Conservation (phyloP, 2,797 vertebrate genomes). For the Helicolenus hilgendorfi region DNA sequence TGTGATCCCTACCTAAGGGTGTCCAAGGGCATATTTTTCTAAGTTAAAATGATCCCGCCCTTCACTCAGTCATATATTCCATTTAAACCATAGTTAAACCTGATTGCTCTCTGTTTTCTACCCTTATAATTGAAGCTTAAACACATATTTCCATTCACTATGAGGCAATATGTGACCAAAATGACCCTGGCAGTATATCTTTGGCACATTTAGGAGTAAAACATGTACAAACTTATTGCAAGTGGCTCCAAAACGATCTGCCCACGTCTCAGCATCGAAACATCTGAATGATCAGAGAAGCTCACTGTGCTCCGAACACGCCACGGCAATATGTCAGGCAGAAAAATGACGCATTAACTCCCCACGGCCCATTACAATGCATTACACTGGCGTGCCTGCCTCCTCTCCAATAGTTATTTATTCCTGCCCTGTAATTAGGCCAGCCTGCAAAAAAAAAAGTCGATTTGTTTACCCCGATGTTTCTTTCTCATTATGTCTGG, state of each 20-base stretch:
- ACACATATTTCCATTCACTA: neutral
- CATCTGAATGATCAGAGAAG: conserved; percentile 36
- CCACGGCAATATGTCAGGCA: conserved; percentile 64
- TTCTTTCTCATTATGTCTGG: conserved; percentile 87
- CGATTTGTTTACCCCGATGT: conserved; percentile 85
- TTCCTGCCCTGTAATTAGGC: conserved; percentile 86
- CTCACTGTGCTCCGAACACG: conserved; percentile 53
- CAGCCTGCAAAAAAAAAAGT: conserved; percentile 77
- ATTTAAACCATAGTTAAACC: neutral
- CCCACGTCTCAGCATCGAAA: conserved; percentile 13
- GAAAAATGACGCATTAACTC: conserved; percentile 79
- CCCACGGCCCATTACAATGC: conserved; percentile 77
- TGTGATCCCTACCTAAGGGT: conserved; percentile 14
- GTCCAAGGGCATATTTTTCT: conserved; percentile 3
- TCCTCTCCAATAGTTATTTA: conserved; percentile 83
- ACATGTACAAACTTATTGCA: neutral
- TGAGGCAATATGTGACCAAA: neutral
- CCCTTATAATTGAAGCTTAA: neutral
- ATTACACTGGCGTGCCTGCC: conserved; percentile 69
- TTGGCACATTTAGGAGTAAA: neutral
- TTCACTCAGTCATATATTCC: neutral
- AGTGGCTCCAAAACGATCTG: conserved; percentile 9
- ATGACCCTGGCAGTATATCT: neutral
- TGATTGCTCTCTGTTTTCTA: neutral
- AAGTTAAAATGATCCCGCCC: neutral